A percentile compares a stretch with the other conserved stretches of the same genome.
Conservation (phyloP, 2,888 invertebrate species). For the Pheosia gnoma region DNA sequence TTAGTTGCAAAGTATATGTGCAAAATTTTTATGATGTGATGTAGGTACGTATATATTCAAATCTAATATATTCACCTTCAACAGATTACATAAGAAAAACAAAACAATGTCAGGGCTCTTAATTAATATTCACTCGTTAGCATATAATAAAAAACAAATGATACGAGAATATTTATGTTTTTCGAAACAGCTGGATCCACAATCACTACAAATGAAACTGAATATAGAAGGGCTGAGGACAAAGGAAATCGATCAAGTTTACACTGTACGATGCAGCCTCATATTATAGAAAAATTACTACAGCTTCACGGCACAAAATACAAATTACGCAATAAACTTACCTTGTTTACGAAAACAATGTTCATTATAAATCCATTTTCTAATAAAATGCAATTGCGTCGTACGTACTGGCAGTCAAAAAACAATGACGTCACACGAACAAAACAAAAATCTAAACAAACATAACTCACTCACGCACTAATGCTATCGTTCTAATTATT, state of each 20-base stretch:
- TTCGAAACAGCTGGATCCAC: conserved; percentile 62
- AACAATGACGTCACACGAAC: conserved; percentile 85
- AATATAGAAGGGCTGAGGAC: conserved; percentile 67
- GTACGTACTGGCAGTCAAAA: conserved; percentile 84
- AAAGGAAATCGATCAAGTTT: conserved; percentile 79
- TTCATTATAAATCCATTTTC: conserved; percentile 82
- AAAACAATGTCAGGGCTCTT: conserved; percentile 44
- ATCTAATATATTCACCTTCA: conserved; percentile 1
- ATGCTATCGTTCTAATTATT: conserved; percentile 47
- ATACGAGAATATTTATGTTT: conserved; percentile 47
- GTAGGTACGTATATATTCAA: neutral
- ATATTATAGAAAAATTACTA: conserved; percentile 23
- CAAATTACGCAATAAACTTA: conserved; percentile 53
- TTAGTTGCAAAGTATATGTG: no score
- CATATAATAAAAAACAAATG: conserved; percentile 10
- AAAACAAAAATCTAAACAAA: conserved; percentile 65
- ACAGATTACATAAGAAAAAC: conserved; percentile 57
- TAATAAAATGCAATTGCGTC: conserved; percentile 85
- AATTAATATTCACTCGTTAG: conserved; percentile 36
- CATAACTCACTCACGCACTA: conserved; percentile 60
- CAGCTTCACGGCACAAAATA: conserved; percentile 28
- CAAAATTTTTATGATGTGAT: no score
- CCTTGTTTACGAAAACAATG: conserved; percentile 70
- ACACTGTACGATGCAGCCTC: conserved; percentile 36
- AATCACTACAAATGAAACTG: conserved; percentile 28